Base-by-base conservation (phyloP, 2,113 vertebrate species). In the Parus major region DNA sequence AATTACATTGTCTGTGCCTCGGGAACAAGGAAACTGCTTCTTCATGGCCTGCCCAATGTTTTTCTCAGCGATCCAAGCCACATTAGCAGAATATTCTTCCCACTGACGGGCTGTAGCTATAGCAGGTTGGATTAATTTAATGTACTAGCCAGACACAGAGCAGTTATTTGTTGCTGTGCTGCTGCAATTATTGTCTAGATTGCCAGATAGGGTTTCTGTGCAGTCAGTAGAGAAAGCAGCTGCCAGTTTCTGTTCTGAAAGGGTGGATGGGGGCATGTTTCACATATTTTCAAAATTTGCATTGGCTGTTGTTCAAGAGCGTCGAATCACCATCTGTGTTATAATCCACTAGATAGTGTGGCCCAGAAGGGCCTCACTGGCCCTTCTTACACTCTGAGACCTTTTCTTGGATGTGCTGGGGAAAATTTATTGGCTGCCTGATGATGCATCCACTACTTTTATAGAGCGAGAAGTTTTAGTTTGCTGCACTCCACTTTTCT, bases 81-180 rank as follows among this genome's bases (percentile, higher is more conserved):
- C 92, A 91, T 90, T 87, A 96, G 71, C 88, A 88, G 94, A 86
- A 90, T 95, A 82, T 92, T 95, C 95, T 92, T 94, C 86, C 88
- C 75, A 77, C 86, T 96, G 88, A 76, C 1, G 81, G 70, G 72
- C 82, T 78, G 79, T 70, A 88, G 90, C 92, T 92, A 5, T 86
- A 94, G 93, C 92, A 94, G 96, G 88, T 96, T 97, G 93, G 91
- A 95, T 95, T 95, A 93, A 93, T 96, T 95, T 96, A 91, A 96
- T 79, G 88, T 94, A 82, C 91, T 87, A 92, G 61, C 80, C 93
- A 96, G 93, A 95, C 91, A 95, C 85, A 87, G 71, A 95, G 92
- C 68, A 91, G 88, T 92, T 97, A 88, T 85, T 95, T 95, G 94
- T 92, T 94, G 79, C 82, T 84, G 81, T 53, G 72, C 93, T 71